Percentiles rank a stretch among this genome's conserved stretches.
Evolutionary conservation across 2,888 invertebrate species (phyloP).

Genomic region (Theretra japonica): DNA sequence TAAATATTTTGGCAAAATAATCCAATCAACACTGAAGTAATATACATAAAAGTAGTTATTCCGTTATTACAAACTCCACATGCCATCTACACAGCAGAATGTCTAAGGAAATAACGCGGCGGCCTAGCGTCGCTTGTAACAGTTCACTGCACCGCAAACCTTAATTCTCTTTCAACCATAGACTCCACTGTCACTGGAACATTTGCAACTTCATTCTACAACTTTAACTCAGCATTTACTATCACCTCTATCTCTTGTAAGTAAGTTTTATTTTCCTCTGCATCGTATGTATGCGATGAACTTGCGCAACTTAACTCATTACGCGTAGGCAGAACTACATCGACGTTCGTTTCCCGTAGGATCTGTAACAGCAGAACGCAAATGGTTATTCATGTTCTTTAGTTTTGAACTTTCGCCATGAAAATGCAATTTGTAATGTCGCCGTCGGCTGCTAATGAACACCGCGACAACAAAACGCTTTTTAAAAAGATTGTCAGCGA

Average conservation of each 20-base stretch:
- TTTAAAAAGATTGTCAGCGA: background rate
- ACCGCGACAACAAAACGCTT: constrained; percentile 11
- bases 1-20: too few relatives aligned
- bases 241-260: background rate
- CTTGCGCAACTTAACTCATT: constrained; percentile 20
- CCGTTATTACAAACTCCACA: background rate
- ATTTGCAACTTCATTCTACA: constrained; percentile 25
- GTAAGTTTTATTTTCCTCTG: background rate
- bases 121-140: background rate
- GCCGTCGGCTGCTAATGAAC: constrained; percentile 15
- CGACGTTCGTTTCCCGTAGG: constrained; percentile 16
- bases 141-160: constrained; percentile 16
- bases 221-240: background rate
- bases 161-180: constrained; percentile 24
- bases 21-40: too few relatives aligned
- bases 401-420: constrained; percentile 25
- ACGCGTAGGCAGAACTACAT: constrained; percentile 27
- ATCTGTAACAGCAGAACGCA: constrained; percentile 24
- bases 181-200: constrained; percentile 26
- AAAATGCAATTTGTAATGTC: constrained; percentile 28
- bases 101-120: background rate
- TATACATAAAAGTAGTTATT: background rate
- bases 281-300: background rate
- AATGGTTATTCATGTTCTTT: constrained; percentile 28
- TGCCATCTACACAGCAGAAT: background rate